Evolutionary conservation across 2,797 vertebrate genomes (phyloP), one percentile per base, ranked within the genome.

Genomic region (Oryzias sinensis): DNA sequence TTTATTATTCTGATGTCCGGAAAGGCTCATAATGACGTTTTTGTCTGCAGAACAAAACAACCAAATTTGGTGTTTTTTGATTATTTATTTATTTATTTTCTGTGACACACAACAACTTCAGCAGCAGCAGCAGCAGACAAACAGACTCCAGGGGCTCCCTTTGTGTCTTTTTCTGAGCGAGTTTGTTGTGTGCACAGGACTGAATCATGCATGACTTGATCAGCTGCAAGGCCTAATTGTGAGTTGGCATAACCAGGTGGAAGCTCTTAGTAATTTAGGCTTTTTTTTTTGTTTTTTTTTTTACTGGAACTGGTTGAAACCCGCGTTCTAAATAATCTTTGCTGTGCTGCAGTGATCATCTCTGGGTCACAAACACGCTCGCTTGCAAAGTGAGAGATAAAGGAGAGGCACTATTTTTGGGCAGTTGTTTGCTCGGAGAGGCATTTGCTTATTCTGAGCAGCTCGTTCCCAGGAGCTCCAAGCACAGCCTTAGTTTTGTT

Each of bases 391-490:
- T 60, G 75, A 56, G 73, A 86, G 85, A 89, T 82, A 83, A 88
- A 82, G 82, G 79, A 46, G 78, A 84, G 77, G 65, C 74, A 85
- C 87, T 92, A 92, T 92, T 91, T 90, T 89, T 77, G 83, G 89
- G 74, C 80, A 58, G 81, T 84, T 91, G 89, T 91, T 92, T 91
- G 89, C 88, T 90, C 84, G 81, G 79, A 89, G 86, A 87, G 77
- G 89, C 77, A 68, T 86, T 84, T 86, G 87, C 87, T 86, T 88
- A 85, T 90, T 90, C 82, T 71, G 68, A 88, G 84, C 85, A 70
- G 65, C 69, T 78, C 42, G 82, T 92, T 92, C 89, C 90, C 90
- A 90, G 82, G 90, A 91, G 90, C 82, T 87, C 72, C 74, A 76
- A 77, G 78, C 86, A 53, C 63, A 74, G 76, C 55, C 72, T 80